Conservation (phyloP, 2,888 invertebrate genomes). For the Cheilosia pagana region DNA sequence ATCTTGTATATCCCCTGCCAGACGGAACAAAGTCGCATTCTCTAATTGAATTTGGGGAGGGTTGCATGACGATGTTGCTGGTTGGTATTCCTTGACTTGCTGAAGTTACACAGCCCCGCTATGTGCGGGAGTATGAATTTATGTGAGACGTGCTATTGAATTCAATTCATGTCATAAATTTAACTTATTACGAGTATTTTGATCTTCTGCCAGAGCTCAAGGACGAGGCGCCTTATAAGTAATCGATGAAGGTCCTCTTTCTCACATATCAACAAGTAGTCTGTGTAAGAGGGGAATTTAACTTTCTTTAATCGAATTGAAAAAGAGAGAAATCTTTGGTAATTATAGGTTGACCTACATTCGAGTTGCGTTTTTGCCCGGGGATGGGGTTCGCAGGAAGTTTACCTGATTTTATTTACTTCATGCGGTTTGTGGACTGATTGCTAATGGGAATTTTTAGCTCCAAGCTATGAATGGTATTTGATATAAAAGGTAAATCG, state of each 20-base stretch:
- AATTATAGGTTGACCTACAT: slow-evolving; percentile 33
- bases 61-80: slow-evolving; percentile 5
- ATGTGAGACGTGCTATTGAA: slow-evolving; percentile 41
- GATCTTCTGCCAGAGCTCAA: slow-evolving; percentile 57
- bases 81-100: slow-evolving; percentile 75
- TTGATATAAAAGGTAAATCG: not conserved
- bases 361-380: not conserved
- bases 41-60: slow-evolving; percentile 62
- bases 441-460: not conserved
- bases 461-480: not conserved
- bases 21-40: slow-evolving; percentile 12
- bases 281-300: not conserved
- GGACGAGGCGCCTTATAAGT: slow-evolving; percentile 22
- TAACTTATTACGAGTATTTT: slow-evolving; percentile 37
- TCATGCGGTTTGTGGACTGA: not conserved
- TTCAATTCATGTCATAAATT: slow-evolving; percentile 46
- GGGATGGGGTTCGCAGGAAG: not conserved
- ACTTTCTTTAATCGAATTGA: slow-evolving; percentile 11
- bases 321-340: not conserved
- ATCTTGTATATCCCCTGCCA: not conserved
- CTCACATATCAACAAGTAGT: slow-evolving; percentile 29
- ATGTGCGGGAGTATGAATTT: slow-evolving; percentile 8
- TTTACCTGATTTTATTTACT: slow-evolving; percentile 10
- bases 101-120: slow-evolving; percentile 22
- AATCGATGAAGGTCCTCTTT: slow-evolving; percentile 30